Base-by-base conservation (phyloP, 2,797 vertebrate species). In the Platyrinchus mystaceus region DNA sequence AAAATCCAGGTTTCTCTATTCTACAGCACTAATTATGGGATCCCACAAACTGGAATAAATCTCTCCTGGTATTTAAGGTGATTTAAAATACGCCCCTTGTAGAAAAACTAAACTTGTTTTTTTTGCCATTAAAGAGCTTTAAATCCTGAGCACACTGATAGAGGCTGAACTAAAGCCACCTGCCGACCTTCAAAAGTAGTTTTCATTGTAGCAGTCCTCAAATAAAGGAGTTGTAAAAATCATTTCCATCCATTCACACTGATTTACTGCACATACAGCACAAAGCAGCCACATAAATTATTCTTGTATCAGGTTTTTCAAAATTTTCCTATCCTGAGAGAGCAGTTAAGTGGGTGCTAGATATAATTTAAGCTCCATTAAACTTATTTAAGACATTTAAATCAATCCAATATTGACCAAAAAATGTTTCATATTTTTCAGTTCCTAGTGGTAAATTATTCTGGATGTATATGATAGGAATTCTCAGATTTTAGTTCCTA, bases 181-280 rank as follows among this genome's bases (percentile, higher is more conserved):
- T 80, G 22, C 84, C 88, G 89, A 82, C 92, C 76, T 96, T 94
- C 94, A 84, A 46, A 93, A 90, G 74, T 32, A 68, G 80, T 92
- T 95, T 75, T 34, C 53, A 59, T 84, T 68, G 86, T 68, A 62
- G 18, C 37, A 87, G 76, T 56, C 60, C 30, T 67, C 81, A 88
- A 20, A 82, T 34, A 80, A 34, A 53, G 41, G 32, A 93, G 89
- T 11, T 88, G 84, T 86, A 91, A 85, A 93, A 93, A 90, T 88
- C 73, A 37, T 68, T 85, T 77, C 81, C 86, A 56, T 79, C 92
- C 71, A 66, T 46, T 91, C 70, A 39, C 50, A 27, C 43, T 92
- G 96, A 96, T 95, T 94, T 97, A 86, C 63, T 64, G 79, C 55
- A 47, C 76, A 75, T 81, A 62, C 89, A 89, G 90, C 91, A 79